These are phyloP conservation scores for Pseudoatta argentina DNA, from an alignment of 1,140 invertebrate genomes.

Conservation along the genomic window DNA sequence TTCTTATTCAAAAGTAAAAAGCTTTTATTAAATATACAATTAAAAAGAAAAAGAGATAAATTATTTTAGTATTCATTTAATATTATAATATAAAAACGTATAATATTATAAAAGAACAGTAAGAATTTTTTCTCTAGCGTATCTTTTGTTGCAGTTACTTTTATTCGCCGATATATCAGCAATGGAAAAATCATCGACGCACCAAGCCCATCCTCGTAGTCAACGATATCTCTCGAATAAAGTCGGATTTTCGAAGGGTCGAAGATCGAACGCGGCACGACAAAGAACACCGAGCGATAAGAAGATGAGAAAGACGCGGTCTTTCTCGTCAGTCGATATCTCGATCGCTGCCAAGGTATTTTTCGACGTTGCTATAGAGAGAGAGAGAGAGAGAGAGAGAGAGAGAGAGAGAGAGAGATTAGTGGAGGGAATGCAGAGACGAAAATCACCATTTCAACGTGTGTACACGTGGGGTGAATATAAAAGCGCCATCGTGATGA, in stretches of 20 bases:
- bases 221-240: neutral
- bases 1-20: neutral
- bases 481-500: conserved; percentile 75
- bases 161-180: neutral
- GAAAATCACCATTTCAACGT: conserved; percentile 58
- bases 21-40: neutral
- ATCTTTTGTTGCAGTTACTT: neutral
- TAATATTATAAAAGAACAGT: neutral
- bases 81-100: neutral
- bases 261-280: neutral
- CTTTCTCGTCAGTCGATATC: conserved; percentile 21
- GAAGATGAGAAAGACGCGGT: conserved; percentile 1
- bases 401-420: neutral
- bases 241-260: conserved; percentile 3
- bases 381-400: neutral
- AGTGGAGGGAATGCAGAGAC: neutral
- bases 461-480: conserved; percentile 80
- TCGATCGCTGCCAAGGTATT: conserved; percentile 52
- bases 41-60: neutral
- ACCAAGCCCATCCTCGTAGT: neutral
- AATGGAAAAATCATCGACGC: conserved; percentile 1
- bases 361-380: neutral
- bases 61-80: conserved; percentile 1
- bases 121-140: neutral
- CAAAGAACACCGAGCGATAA: conserved; percentile 40